These are phyloP conservation scores for Mizuhopecten yessoensis DNA, from an alignment of 1,140 invertebrate genomes.

Conservation along the genomic window DNA sequence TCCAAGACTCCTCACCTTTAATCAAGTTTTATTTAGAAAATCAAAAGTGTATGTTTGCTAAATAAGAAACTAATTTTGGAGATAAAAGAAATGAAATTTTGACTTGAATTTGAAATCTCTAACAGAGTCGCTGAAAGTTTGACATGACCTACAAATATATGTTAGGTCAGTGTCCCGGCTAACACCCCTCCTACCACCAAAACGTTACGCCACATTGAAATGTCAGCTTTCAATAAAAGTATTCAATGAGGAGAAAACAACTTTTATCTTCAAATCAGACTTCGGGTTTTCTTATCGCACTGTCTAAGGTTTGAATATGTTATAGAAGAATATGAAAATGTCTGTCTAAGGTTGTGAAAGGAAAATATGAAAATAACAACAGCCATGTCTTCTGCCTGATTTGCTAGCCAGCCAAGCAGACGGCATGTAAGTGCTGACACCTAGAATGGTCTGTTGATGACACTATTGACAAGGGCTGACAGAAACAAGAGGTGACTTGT, in stretches of 20 bases:
- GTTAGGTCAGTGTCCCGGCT: background rate
- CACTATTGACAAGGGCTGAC: constrained; percentile 24
- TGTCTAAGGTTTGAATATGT: background rate
- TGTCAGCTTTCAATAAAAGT: background rate
- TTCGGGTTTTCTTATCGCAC: background rate
- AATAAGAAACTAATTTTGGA: no score
- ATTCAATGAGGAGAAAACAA: background rate
- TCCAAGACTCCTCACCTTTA: no score
- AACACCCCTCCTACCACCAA: background rate
- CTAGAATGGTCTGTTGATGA: background rate
- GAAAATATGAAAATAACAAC: constrained; percentile 34
- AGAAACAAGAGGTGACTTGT: constrained; percentile 25
- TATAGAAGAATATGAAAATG: constrained; percentile 25
- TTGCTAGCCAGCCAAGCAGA: constrained; percentile 21
- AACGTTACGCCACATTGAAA: background rate
- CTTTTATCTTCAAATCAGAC: background rate
- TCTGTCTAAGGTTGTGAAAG: background rate
- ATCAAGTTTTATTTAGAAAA: no score
- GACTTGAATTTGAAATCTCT: background rate
- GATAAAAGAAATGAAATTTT: no score
- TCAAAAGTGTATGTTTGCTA: no score
- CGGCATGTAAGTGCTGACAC: constrained; percentile 12
- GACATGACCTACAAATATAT: background rate
- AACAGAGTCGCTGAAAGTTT: background rate
- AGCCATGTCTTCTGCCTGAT: background rate